Conservation (phyloP, 2,797 vertebrate species). For the Pampus argenteus region DNA sequence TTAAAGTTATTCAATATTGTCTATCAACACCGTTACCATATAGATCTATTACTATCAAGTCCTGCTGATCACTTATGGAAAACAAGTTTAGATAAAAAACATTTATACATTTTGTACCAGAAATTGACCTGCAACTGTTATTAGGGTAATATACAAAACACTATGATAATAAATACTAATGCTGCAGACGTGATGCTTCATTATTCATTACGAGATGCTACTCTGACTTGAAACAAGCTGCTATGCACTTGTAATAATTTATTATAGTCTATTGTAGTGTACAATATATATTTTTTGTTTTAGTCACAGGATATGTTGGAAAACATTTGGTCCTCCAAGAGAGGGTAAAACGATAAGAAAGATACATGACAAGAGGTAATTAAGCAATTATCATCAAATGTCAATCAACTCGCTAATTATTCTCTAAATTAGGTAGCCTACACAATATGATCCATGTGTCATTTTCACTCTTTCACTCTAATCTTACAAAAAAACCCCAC, state of each 20-base stretch:
- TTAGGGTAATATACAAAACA: not conserved
- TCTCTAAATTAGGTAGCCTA: not conserved
- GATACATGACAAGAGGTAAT: not conserved
- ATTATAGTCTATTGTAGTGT: too few relatives aligned
- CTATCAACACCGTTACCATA: not conserved
- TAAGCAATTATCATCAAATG: not conserved
- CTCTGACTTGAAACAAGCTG: not conserved
- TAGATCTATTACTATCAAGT: not conserved
- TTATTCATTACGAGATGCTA: not conserved
- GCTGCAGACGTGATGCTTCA: not conserved
- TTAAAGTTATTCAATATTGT: not conserved
- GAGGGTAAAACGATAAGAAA: too few relatives aligned
- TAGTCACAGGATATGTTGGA: conserved; percentile 12
- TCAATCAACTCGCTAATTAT: conserved; percentile 2
- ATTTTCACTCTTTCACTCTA: conserved; percentile 16
- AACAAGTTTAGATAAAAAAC: not conserved
- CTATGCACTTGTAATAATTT: not conserved
- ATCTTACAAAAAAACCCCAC: conserved; percentile 10
- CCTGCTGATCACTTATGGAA: not conserved
- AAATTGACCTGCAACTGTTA: not conserved
- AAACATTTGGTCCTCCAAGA: conserved; percentile 17
- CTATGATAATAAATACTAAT: too few relatives aligned
- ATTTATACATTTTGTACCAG: not conserved
- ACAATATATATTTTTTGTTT: not conserved
- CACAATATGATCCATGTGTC: not conserved